Conservation (phyloP, 2,888 invertebrate genomes). For the Geotrupes spiniger region DNA sequence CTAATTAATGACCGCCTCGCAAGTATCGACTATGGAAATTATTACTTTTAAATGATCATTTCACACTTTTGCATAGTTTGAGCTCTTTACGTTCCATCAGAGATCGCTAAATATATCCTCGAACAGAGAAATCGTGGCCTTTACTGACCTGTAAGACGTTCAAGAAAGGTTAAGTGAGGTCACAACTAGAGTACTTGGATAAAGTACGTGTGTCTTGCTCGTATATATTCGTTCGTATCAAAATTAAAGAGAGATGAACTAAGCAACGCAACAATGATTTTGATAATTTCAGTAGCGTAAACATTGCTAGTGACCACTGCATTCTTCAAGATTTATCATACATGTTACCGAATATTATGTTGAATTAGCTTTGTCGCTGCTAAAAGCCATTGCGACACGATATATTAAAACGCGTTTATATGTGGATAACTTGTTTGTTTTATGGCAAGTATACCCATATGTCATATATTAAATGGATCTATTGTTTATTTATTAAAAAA, state of each 20-base stretch:
- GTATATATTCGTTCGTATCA: not conserved
- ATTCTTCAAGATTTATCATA: not conserved
- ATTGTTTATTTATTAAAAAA: too few relatives aligned
- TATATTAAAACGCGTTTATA: not conserved
- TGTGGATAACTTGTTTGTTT: not conserved
- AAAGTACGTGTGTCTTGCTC: conserved; percentile 4
- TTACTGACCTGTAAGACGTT: conserved; percentile 28
- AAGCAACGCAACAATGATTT: not conserved
- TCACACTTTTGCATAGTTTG: too few relatives aligned
- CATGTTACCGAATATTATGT: too few relatives aligned
- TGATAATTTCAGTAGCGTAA: not conserved
- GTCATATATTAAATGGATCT: too few relatives aligned
- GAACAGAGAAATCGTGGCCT: conserved; percentile 27
- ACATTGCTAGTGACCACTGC: not conserved
- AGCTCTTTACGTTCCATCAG: conserved; percentile 1
- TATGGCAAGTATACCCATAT: too few relatives aligned
- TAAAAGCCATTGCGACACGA: not conserved
- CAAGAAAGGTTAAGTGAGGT: conserved; percentile 33
- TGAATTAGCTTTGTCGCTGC: too few relatives aligned
- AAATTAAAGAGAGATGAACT: not conserved
- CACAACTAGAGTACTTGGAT: conserved; percentile 17
- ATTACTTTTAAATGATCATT: too few relatives aligned
- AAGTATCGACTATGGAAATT: too few relatives aligned
- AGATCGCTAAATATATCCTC: conserved; percentile 14
- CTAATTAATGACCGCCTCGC: too few relatives aligned